Evolutionary conservation across 2,888 invertebrate genomes (phyloP).

Genomic region (Axea sp.): DNA sequence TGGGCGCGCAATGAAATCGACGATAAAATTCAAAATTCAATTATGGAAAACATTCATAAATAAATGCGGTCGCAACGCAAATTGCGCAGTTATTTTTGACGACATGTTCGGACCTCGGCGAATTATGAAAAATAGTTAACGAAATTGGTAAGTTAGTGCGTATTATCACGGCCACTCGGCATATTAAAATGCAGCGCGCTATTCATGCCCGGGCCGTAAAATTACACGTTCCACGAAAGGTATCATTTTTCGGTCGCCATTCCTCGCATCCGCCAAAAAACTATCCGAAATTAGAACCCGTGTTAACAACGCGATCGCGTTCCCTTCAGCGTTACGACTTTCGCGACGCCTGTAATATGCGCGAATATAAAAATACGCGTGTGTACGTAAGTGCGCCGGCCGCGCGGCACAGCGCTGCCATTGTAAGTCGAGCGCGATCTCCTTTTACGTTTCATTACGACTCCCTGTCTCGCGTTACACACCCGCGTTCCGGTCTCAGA

Average conservation of each 20-base stretch:
- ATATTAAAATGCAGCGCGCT: constrained; percentile 35
- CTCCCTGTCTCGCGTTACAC: constrained; percentile 43
- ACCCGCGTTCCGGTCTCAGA: constrained; percentile 50
- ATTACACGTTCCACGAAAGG: constrained; percentile 43
- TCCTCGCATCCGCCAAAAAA: constrained; percentile 21
- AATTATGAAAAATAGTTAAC: constrained; percentile 47
- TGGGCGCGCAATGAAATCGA: constrained; percentile 26
- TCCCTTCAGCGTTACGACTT: neutral
- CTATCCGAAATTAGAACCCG: constrained; percentile 34
- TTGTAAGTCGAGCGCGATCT: constrained; percentile 28
- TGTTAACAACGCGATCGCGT: constrained; percentile 34
- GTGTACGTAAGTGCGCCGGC: too few relatives aligned
- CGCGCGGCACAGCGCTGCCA: neutral
- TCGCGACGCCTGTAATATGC: constrained; percentile 19
- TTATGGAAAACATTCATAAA: constrained; percentile 52
- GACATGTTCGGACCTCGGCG: constrained; percentile 22
- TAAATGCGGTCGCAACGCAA: constrained; percentile 29
- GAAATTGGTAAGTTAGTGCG: constrained; percentile 37
- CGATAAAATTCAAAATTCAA: constrained; percentile 52
- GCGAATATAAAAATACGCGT: constrained; percentile 36
- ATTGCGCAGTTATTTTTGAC: constrained; percentile 36
- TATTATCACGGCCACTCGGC: constrained; percentile 28
- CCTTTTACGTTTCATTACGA: constrained; percentile 44
- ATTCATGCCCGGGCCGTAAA: constrained; percentile 15
- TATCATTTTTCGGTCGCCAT: constrained; percentile 47